Evolutionary conservation across 2,888 invertebrate species (phyloP).

Genomic region (Eledona agricola): DNA sequence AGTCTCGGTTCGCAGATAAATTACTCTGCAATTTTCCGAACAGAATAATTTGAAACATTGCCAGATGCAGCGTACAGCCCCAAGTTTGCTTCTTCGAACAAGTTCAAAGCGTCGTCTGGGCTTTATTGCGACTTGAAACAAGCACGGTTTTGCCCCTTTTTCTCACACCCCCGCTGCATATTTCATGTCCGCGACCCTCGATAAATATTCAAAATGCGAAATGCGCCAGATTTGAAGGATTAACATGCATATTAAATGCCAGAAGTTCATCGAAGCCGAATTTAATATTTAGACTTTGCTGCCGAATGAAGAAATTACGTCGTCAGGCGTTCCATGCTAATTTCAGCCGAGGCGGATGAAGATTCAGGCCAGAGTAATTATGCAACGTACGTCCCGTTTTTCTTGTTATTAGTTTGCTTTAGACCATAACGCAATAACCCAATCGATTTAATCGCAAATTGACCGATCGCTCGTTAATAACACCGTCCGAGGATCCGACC

Average conservation of each 20-base stretch:
- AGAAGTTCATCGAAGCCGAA: slow-evolving; percentile 29
- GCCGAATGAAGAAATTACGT: no score
- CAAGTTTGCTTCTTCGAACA: slow-evolving; percentile 6
- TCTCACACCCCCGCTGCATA: slow-evolving; percentile 12
- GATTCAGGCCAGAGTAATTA: no score
- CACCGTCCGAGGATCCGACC: no score
- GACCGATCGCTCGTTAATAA: slow-evolving; percentile 4
- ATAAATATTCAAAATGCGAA: slow-evolving; percentile 35
- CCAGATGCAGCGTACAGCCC: slow-evolving; percentile 12
- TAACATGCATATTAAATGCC: slow-evolving; percentile 35
- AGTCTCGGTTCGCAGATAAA: slow-evolving; percentile 18
- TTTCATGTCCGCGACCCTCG: slow-evolving; percentile 22
- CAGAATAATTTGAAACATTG: slow-evolving; percentile 21
- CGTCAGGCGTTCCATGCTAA: no score
- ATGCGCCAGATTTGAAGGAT: slow-evolving; percentile 32
- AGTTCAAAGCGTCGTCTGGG: background rate
- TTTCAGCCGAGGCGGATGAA: no score
- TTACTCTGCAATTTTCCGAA: slow-evolving; percentile 24
- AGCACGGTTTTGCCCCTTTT: slow-evolving; percentile 22
- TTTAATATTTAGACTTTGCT: slow-evolving; percentile 22
- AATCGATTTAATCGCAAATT: slow-evolving; percentile 3
- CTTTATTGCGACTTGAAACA: no score
- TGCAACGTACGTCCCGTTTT: no score
- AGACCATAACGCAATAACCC: background rate
- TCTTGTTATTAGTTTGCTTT: no score